These are phyloP conservation scores for Leptodactylus fuscus DNA, from an alignment of 2,113 vertebrate species.

Conservation along the genomic window DNA sequence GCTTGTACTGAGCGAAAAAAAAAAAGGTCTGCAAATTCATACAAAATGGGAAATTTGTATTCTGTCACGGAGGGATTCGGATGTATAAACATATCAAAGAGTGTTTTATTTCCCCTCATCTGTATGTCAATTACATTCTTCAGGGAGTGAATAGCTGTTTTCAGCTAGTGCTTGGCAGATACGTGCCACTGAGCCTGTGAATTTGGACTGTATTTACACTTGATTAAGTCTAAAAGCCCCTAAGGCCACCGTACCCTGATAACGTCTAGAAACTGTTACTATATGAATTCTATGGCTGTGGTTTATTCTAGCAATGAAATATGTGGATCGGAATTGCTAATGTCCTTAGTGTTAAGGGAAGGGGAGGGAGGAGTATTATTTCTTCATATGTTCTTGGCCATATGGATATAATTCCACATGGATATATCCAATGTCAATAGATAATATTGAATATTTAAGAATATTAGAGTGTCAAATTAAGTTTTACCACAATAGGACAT, in stretches of 20 bases:
- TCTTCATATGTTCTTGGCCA: too few relatives aligned
- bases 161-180: conserved; percentile 67
- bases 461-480: too few relatives aligned
- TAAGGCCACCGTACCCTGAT: conserved; percentile 1
- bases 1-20: conserved; percentile 63
- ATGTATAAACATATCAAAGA: conserved; percentile 71
- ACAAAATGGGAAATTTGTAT: conserved; percentile 67
- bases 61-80: conserved; percentile 65
- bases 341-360: too few relatives aligned
- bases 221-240: conserved; percentile 35
- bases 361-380: too few relatives aligned
- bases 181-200: conserved; percentile 45
- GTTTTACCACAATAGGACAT: too few relatives aligned
- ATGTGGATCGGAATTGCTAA: neutral
- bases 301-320: neutral
- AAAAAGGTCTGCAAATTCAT: conserved; percentile 63
- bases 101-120: conserved; percentile 72
- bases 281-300: neutral
- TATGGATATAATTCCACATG: neutral
- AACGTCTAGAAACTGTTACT: neutral
- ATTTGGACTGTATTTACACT: conserved; percentile 32
- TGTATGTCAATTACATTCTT: conserved; percentile 74
- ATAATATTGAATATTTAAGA: too few relatives aligned
- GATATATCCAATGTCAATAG: too few relatives aligned
- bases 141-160: conserved; percentile 67